Percentiles rank a stretch among this genome's conserved stretches.
These are phyloP conservation scores for human (Homo sapiens) DNA, from an alignment of 2,113 vertebrate species.

Conservation along the genomic window GRCh38 chr12:126857001-126857500, in stretches of 20 bases:
- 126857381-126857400: fast-evolving
- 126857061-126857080: not conserved
- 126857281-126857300: too few relatives aligned
- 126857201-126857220: not conserved
- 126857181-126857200: not conserved
- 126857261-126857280: too few relatives aligned
- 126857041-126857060: not conserved
- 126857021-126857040: not conserved
- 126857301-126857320: too few relatives aligned
- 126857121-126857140: not conserved
- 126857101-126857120: not conserved
- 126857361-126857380: too few relatives aligned
- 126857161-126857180: not conserved
- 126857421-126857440: fast-evolving
- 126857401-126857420: fast-evolving
- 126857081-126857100: not conserved
- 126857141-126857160: too few relatives aligned
- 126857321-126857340: too few relatives aligned
- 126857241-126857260: not conserved
- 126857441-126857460: too few relatives aligned
- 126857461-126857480: too few relatives aligned
- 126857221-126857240: fast-evolving
- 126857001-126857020: not conserved
- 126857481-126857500: fast-evolving
- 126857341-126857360: too few relatives aligned